Evolutionary conservation across 1,140 invertebrate species (phyloP), one percentile per base, ranked within the genome.

Genomic region (Portunus trituberculatus): DNA sequence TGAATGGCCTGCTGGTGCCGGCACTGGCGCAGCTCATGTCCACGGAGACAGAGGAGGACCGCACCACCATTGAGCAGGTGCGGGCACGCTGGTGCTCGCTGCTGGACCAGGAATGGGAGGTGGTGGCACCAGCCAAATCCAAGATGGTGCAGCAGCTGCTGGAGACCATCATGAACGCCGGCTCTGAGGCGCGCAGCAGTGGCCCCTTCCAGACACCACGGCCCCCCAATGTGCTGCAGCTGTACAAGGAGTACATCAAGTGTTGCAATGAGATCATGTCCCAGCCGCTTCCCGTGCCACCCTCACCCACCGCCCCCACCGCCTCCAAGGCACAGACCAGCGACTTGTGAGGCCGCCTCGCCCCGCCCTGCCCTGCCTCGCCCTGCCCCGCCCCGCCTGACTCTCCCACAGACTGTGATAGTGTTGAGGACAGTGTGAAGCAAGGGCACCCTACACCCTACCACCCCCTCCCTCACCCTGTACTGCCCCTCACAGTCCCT

Each of bases 111-210:
- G 94, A 95, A 32, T 76, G 91, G 48, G 48, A 88, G 28, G 28
- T 92, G 8, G 52, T 83, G 12, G 29, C 94, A 1, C 91, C 91
- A 0, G 39, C 39, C 29, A 95, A 95, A 32, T 91, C 67, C 29
- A 93, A 95, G 39, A 92, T 95, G 94, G 48, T 86, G 20, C 82
- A 82, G 92, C 94, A 92, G n/a, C 92, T 95, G 46, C 31, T 95
- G 48, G 84, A 88, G 31, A 29, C 31, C n/a, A 52, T 95, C 20
- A 29, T 95, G 31, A 93, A 67, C 48, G 91, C 48, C 32, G 91
- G n/a, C 0, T 84, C 46, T 10, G 94, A 92, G 92, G 52, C 48
- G 7, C 87, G 82, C 16, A 82, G 90, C 29, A 90, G 83, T 10
- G 8, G 67, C 14, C 94, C 94, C 4, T 45, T 88, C 20, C 91